Evolutionary conservation across 2,888 invertebrate genomes (phyloP).

Genomic region (Hirudinaria manillensis): DNA sequence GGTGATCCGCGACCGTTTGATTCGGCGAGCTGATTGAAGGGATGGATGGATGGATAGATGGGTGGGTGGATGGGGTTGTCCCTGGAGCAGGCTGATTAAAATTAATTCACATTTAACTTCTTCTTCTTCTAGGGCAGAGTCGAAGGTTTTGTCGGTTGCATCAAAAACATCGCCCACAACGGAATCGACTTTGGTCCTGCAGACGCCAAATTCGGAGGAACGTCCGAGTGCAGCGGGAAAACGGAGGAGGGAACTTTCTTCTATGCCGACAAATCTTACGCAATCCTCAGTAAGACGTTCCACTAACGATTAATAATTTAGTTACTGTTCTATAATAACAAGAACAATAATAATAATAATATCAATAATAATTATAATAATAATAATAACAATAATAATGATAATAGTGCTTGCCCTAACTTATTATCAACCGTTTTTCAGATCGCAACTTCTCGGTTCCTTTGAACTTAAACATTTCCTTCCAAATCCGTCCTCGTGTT

Average conservation of each 20-base stretch:
- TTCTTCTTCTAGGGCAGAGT: conserved; percentile 25
- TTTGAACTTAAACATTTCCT: conserved; percentile 68
- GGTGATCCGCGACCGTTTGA: not conserved
- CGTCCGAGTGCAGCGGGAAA: conserved; percentile 67
- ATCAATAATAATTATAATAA: no score
- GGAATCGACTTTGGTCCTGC: conserved; percentile 64
- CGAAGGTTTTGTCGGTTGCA: conserved; percentile 58
- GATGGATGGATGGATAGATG: not conserved
- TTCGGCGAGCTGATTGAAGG: not conserved
- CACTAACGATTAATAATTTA: not conserved
- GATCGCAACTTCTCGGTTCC: conserved; percentile 75
- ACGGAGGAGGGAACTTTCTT: conserved; percentile 80
- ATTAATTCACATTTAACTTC: no score
- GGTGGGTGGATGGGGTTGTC: not conserved
- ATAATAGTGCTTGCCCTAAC: no score
- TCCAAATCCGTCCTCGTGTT: conserved; percentile 80
- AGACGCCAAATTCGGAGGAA: conserved; percentile 51
- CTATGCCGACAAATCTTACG: conserved; percentile 66
- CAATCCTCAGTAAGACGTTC: conserved; percentile 60
- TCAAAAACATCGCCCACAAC: conserved; percentile 67
- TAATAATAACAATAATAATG: no score
- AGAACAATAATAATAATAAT: no score
- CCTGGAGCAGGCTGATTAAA: not conserved
- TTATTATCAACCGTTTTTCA: conserved; percentile 46
- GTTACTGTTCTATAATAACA: no score